Percentiles rank a stretch among this genome's conserved stretches.
These are phyloP conservation scores for Leptinotarsa haldemani DNA, from an alignment of 2,888 invertebrate species.

Conservation along the genomic window DNA sequence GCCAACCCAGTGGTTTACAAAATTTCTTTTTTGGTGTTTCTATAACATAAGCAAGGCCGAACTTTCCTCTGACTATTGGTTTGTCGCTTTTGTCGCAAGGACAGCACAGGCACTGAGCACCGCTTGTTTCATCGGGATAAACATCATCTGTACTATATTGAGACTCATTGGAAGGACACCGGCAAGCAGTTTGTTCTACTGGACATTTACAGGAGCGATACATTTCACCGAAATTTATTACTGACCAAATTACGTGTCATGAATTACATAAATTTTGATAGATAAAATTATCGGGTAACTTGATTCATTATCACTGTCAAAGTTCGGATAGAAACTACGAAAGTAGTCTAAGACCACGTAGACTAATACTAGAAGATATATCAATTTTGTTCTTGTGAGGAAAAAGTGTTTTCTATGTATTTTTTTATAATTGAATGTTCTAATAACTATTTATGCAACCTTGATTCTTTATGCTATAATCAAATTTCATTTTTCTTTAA, in stretches of 20 bases:
- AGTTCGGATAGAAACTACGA: too few species aligned
- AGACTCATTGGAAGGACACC: slow-evolving; percentile 12
- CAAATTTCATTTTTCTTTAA: too few species aligned
- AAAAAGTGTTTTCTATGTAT: too few species aligned
- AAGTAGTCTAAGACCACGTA: too few species aligned
- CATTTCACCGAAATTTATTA: slow-evolving; percentile 19
- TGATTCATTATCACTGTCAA: neutral
- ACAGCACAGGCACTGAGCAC: slow-evolving; percentile 5
- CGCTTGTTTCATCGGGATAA: slow-evolving; percentile 2
- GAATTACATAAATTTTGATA: slow-evolving; percentile 21
- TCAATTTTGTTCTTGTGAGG: too few species aligned
- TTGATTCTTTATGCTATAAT: too few species aligned
- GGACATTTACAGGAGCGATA: slow-evolving; percentile 20
- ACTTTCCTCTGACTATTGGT: slow-evolving; percentile 55
- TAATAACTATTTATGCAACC: too few species aligned
- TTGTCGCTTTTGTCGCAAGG: slow-evolving; percentile 19
- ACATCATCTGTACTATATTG: slow-evolving; percentile 20
- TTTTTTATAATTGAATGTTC: too few species aligned
- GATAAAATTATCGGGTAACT: neutral
- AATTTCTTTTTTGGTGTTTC: slow-evolving; percentile 56
- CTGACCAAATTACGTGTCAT: neutral
- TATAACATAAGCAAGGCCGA: slow-evolving; percentile 61
- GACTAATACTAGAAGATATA: too few species aligned
- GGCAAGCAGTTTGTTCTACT: slow-evolving; percentile 1
- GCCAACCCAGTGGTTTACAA: slow-evolving; percentile 60